Base-by-base conservation (phyloP, 2,888 invertebrate species). In the Cheilosia vernalis region DNA sequence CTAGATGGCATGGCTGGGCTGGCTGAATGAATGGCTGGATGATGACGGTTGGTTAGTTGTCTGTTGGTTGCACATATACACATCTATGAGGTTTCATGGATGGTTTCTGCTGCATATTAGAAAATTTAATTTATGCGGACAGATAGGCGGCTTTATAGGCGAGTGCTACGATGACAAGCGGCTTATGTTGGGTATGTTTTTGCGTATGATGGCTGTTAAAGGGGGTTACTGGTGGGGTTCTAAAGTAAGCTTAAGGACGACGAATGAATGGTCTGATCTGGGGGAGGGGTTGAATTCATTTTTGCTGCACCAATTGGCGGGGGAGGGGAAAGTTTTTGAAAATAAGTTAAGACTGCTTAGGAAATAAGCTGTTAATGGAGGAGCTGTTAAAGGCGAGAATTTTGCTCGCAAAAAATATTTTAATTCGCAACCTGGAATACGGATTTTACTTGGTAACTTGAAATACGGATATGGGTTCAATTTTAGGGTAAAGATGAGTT, bases 1-100 rank as follows among this genome's bases (percentile, higher is more conserved):
- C 42, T 63, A 49, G 49, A 76, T 79, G 64, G 24, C 24, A 24
- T 24, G 24, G 47, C 30, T 58, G 56, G 44, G 83, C 70, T 74
- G 87, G 93, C 92, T 93, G 55, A 44, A 24, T 69, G 64, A 30
- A 53, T 69, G 61, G 61, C 51, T 66, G 64, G 55, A 76, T 76
- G 74, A 76, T 77, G 77, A 69, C 53, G 69, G 78, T 78, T 78
- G 60, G 77, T 77, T 77, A 69, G 76, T 67, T 67, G 40, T 61
- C 24, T 61, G 69, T 56, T 78, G 61, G 53, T 27, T 55, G 55
- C 58, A 67, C 60, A 69, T 67, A 21, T 27, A 27, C 27, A 60
- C 63, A 64, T 55, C 21, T 42, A 55, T 63, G 69, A 63, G 61
- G 69, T 78, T 78, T 78, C 63, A 70, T 55, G 69, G 69, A 69